Evolutionary conservation across 2,113 vertebrate genomes (phyloP).

Genomic region (Smithornis capensis): DNA sequence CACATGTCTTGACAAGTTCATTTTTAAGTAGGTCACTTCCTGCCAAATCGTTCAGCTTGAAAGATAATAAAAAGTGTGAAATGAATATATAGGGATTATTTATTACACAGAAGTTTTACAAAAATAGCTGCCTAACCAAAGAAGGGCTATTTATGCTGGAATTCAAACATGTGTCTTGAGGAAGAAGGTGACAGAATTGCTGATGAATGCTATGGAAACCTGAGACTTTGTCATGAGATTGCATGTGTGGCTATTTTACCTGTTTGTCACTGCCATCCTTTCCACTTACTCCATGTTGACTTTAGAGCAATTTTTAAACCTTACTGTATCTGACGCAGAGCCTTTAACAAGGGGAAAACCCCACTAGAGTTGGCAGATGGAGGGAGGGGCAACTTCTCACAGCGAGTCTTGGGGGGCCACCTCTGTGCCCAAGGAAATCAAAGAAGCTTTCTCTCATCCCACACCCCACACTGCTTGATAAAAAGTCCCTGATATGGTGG

Average conservation of each 20-base stretch:
- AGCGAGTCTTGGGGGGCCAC: not conserved
- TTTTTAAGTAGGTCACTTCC: not conserved
- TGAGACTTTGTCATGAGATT: not conserved
- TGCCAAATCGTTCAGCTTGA: not conserved
- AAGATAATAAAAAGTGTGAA: not conserved
- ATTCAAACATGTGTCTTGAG: not conserved
- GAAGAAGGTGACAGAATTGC: not conserved
- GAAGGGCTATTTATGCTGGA: not conserved
- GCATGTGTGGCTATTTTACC: not conserved
- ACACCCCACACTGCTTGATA: not conserved
- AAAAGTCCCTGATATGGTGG: not conserved
- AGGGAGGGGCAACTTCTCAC: not conserved
- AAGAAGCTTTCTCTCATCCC: not conserved
- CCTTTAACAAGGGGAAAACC: not conserved
- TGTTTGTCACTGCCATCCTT: not conserved
- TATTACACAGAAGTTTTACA: not conserved
- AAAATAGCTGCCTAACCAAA: not conserved
- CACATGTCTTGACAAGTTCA: not conserved
- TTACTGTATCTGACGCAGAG: not conserved
- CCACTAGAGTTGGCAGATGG: not conserved
- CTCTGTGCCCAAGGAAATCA: not conserved
- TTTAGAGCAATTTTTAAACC: not conserved
- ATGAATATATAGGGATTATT: not conserved
- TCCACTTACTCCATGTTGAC: not conserved
- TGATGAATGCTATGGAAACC: slow-evolving; percentile 6